Base-by-base conservation (phyloP, 2,113 vertebrate species). In the Bambusicola thoracicus region DNA sequence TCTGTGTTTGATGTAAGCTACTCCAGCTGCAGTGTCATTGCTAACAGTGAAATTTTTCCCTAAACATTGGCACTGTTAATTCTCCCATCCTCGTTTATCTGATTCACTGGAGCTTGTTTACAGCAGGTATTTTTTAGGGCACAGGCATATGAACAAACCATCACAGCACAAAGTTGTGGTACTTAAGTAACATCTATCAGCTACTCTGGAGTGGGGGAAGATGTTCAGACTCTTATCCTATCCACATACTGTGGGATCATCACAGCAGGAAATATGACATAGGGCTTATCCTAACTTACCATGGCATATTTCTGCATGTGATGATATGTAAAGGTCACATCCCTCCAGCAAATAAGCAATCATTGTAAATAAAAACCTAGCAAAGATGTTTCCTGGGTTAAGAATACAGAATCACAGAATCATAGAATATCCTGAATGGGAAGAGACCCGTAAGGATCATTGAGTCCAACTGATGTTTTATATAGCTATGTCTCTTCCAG, bases 211-310 rank as follows among this genome's bases (percentile, higher is more conserved):
- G 8, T 10, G 24, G 25, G 13, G 25, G 9, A 67, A 38, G 12
- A 8, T 46, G 7, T 68, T 87, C 69, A 75, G 25, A 59, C 7
- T 62, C 56, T 58, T 69, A 14, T 3, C 3, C 27, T 85, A 34
- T n/a, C n/a, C n/a, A n/a, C n/a, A n/a, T n/a, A n/a, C n/a, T n/a
- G 11, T 1, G 5, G 20, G 16, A 12, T 16, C 59, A 41, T 29
- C 32, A 18, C 13, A 80, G 46, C 3, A 38, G 11, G 18, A 29
- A n/a, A 66, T n/a, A 30, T 3, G 2, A 3, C 27, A 8, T 2
- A 12, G 6, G 13, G 3, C 4, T 81, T 75, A 30, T 4, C 38
- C n/a, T 25, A 51, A 49, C 1, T n/a, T 32, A 4, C 1, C 11
- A 56, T 21, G 27, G 3, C 2, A 2, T 4, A 25, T 2, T 32